Conservation (phyloP, 2,113 vertebrate genomes). For the Rhinolophus ferrumequinum region DNA sequence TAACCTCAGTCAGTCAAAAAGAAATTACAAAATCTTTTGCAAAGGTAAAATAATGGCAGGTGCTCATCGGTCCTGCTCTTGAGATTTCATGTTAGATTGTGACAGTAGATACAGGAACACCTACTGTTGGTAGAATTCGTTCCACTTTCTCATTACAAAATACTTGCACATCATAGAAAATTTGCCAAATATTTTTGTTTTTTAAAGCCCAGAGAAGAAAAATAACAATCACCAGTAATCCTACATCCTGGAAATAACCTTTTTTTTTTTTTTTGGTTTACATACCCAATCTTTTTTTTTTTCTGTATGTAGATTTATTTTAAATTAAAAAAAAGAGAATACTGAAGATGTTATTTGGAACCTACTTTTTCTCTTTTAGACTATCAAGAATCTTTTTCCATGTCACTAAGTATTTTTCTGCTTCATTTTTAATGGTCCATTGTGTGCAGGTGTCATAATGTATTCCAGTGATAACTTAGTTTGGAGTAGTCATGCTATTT, state of each 20-base stretch:
- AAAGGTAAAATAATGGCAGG: not conserved
- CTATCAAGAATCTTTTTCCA: not conserved
- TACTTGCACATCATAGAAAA: not conserved
- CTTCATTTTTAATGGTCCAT: not conserved
- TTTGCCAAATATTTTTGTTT: not conserved
- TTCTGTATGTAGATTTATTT: not conserved
- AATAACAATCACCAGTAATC: not conserved
- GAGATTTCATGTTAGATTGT: not conserved
- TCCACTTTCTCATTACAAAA: constrained; percentile 21
- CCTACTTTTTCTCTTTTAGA: not conserved
- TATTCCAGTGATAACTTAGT: not conserved
- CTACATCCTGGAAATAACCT: not conserved
- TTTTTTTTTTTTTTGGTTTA: not conserved
- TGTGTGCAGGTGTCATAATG: not conserved
- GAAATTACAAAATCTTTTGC: not conserved
- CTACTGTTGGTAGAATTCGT: not conserved
- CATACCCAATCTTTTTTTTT: not conserved
- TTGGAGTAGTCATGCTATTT: not conserved
- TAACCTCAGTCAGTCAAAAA: not conserved
- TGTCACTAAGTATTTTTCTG: not conserved
- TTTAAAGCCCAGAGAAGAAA: constrained; percentile 24
- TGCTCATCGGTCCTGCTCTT: not conserved
- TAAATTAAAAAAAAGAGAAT: constrained; percentile 5
- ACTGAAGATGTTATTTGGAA: not conserved
- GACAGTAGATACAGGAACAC: not conserved